Conservation (phyloP, 2,113 vertebrate genomes). For the Megaceryle torquata region DNA sequence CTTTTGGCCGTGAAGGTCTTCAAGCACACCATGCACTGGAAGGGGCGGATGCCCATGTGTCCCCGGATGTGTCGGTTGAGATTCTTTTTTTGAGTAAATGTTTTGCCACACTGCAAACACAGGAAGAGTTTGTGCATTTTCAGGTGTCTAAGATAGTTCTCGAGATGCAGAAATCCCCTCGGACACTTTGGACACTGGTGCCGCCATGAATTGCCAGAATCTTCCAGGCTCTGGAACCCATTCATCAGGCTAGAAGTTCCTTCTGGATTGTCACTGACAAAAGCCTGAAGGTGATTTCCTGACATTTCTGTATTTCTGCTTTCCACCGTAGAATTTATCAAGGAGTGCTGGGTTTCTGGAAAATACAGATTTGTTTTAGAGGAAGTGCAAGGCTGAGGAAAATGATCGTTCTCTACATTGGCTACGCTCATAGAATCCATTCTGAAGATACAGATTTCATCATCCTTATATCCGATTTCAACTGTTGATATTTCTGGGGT, state of each 20-base stretch:
- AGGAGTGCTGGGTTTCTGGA: constrained; percentile 80
- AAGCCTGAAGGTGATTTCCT: constrained; percentile 65
- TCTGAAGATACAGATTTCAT: constrained; percentile 79
- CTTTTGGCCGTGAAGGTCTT: constrained; percentile 88
- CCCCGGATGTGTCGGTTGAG: constrained; percentile 82
- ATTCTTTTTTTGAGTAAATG: constrained; percentile 85
- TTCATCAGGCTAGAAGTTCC: constrained; percentile 31
- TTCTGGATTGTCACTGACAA: constrained; percentile 68
- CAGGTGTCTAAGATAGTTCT: constrained; percentile 85
- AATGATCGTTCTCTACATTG: constrained; percentile 63
- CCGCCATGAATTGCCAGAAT: constrained; percentile 67
- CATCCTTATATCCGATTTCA: constrained; percentile 77
- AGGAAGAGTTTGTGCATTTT: constrained; percentile 86
- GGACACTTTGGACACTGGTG: constrained; percentile 86
- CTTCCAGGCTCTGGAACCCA: constrained; percentile 67
- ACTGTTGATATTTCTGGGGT: constrained; percentile 72
- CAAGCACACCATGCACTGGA: constrained; percentile 85
- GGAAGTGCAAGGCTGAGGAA: constrained; percentile 78
- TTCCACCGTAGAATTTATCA: constrained; percentile 84
- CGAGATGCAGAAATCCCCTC: constrained; percentile 83
- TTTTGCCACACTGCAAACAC: constrained; percentile 87
- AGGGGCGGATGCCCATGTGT: constrained; percentile 85
- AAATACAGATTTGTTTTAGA: constrained; percentile 78
- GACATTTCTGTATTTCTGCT: constrained; percentile 74
- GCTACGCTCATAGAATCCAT: constrained; percentile 74